Conservation (phyloP, 2,113 vertebrate genomes). For the Archilochus colubris region DNA sequence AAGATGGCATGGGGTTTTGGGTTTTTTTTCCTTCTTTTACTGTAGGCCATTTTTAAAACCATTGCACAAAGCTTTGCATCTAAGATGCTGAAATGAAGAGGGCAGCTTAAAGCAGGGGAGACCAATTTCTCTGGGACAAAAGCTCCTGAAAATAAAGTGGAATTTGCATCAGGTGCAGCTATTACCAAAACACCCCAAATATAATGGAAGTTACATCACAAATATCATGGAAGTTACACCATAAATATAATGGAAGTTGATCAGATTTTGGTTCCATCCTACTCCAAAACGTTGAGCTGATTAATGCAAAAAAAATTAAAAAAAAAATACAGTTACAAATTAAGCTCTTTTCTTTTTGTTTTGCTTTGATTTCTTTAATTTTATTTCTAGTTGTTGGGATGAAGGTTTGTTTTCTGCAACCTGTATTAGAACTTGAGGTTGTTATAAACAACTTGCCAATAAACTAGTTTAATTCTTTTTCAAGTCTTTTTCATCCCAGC, state of each 20-base stretch:
- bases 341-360: not conserved
- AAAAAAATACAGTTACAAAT: too few species aligned
- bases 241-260: not conserved
- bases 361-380: not conserved
- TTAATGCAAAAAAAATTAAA: not conserved
- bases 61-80: not conserved
- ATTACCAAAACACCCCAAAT: not conserved
- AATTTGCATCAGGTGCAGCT: not conserved
- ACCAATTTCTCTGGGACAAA: not conserved
- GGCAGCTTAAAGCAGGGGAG: not conserved
- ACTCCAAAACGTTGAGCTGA: not conserved
- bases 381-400: not conserved
- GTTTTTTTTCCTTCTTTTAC: not conserved
- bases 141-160: conserved; percentile 1
- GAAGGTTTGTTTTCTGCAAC: not conserved
- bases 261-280: not conserved
- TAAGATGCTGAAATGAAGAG: not conserved
- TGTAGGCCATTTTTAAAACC: not conserved
- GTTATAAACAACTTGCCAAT: not conserved
- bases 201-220: not conserved
- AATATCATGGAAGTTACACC: not conserved
- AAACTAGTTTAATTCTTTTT: not conserved
- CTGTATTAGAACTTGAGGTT: not conserved
- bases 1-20: not conserved
- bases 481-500: not conserved